These are phyloP conservation scores for Archocentrus centrarchus DNA, from an alignment of 2,113 vertebrate species.

Conservation along the genomic window DNA sequence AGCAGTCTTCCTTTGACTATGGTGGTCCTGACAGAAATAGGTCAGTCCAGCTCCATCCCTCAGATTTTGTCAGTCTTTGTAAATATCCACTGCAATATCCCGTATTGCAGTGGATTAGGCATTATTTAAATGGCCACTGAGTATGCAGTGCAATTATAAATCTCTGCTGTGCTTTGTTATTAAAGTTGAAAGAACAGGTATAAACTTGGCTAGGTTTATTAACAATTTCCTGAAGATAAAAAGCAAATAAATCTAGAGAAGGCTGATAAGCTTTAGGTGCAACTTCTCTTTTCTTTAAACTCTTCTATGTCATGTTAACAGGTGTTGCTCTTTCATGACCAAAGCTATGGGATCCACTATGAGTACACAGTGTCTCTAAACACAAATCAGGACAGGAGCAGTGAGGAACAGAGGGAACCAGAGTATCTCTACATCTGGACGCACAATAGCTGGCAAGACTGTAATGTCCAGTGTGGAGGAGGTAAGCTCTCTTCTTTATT, in stretches of 20 bases:
- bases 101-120: background rate
- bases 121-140: background rate
- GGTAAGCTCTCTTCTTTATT: constrained; percentile 76
- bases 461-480: constrained; percentile 94
- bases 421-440: constrained; percentile 96
- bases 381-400: constrained; percentile 80
- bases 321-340: constrained; percentile 97
- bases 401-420: constrained; percentile 80
- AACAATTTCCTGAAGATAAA: background rate
- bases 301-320: constrained; percentile 58
- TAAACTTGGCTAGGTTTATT: background rate
- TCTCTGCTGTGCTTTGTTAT: background rate
- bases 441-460: constrained; percentile 94
- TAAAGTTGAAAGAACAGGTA: background rate
- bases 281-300: background rate
- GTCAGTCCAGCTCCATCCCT: too few species aligned
- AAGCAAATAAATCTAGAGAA: background rate
- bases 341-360: constrained; percentile 95
- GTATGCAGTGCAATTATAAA: background rate
- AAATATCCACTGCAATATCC: too few species aligned
- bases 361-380: constrained; percentile 97
- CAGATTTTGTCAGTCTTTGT: too few species aligned
- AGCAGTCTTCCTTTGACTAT: too few species aligned
- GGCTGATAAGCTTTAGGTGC: background rate
- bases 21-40: too few species aligned